Evolutionary conservation across 2,113 vertebrate species (phyloP).

Genomic region (Microtus montanus): DNA sequence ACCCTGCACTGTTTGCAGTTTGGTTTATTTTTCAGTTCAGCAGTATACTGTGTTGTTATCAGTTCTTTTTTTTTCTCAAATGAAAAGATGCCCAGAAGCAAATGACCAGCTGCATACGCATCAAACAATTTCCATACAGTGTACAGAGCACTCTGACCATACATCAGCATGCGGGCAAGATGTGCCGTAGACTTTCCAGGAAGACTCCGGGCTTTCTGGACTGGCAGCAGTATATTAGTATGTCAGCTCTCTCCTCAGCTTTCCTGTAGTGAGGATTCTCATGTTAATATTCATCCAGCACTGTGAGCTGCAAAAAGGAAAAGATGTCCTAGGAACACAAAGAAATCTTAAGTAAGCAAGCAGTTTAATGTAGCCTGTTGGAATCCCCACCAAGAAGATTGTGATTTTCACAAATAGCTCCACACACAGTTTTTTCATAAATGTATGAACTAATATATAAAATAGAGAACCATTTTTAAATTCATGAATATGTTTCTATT

Average conservation of each 20-base stretch:
- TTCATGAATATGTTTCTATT: constrained; percentile 2
- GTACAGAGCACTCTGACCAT: not conserved
- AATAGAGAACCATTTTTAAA: constrained; percentile 46
- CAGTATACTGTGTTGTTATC: not conserved
- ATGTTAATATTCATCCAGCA: constrained; percentile 6
- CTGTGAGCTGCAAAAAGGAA: constrained; percentile 20
- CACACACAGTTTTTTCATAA: constrained; percentile 4
- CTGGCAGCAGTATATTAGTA: not conserved
- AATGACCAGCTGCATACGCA: constrained; percentile 11
- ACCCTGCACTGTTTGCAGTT: not conserved
- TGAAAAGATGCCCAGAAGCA: constrained; percentile 57
- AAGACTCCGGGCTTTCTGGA: not conserved
- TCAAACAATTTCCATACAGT: not conserved
- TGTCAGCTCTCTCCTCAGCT: not conserved
- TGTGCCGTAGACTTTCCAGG: constrained; percentile 2
- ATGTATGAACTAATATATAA: not conserved
- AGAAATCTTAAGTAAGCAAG: constrained; percentile 49
- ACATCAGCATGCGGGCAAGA: not conserved
- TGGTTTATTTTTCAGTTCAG: not conserved
- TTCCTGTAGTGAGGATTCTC: constrained; percentile 19
- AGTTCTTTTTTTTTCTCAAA: constrained; percentile 39
- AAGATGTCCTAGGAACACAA: not conserved
- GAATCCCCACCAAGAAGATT: constrained; percentile 47
- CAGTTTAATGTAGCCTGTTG: not conserved
- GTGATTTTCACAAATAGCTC: constrained; percentile 37